These are phyloP conservation scores for Nestor notabilis DNA, from an alignment of 2,113 vertebrate species.

Conservation along the genomic window DNA sequence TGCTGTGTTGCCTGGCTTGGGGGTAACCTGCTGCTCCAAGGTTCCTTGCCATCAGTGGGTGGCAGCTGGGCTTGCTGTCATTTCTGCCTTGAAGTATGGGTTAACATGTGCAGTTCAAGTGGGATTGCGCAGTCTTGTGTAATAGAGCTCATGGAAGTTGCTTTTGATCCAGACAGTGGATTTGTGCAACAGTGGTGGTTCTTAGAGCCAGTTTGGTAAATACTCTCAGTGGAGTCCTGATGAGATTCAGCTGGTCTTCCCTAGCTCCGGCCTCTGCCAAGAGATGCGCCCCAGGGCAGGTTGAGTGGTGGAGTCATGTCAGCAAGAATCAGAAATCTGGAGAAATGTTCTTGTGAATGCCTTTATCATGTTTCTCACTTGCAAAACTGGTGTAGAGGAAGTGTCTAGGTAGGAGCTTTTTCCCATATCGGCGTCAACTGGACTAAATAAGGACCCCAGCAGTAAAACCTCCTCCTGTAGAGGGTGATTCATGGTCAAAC, in stretches of 20 bases:
- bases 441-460: not conserved
- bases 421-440: not conserved
- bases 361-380: accelerated
- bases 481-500: not conserved
- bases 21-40: not conserved
- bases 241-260: not conserved
- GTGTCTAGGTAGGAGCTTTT: not conserved
- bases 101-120: accelerated
- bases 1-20: accelerated
- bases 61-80: not conserved
- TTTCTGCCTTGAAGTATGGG: accelerated
- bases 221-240: not conserved
- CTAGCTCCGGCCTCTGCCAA: not conserved
- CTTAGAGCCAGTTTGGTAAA: not conserved
- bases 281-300: not conserved
- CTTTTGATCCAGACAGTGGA: not conserved
- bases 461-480: not conserved
- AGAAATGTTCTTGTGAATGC: not conserved
- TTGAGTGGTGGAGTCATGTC: not conserved
- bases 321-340: not conserved
- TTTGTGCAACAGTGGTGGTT: not conserved
- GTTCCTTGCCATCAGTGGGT: not conserved
- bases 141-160: not conserved
- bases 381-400: not conserved
- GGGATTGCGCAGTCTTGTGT: not conserved